A percentile compares a stretch with the other conserved stretches of the same genome.
These are phyloP conservation scores for Pangasius djambal DNA, from an alignment of 2,797 vertebrate species.

Conservation along the genomic window DNA sequence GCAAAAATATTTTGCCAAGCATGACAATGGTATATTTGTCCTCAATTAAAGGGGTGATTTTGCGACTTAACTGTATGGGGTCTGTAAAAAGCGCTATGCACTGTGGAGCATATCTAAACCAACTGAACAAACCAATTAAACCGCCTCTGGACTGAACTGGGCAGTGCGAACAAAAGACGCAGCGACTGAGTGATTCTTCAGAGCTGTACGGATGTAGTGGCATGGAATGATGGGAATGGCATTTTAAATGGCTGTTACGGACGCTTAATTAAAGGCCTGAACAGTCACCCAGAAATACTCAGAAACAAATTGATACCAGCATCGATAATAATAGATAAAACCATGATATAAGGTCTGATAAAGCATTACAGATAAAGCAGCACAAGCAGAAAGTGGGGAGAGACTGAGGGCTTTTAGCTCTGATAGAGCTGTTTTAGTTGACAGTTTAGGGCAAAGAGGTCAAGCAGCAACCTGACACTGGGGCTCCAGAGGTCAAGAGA, in stretches of 20 bases:
- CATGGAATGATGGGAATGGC: slow-evolving; percentile 18
- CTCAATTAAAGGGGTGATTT: slow-evolving; percentile 29
- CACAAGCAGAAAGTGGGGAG: background rate
- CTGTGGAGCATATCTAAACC: slow-evolving; percentile 71
- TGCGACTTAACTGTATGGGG: slow-evolving; percentile 52
- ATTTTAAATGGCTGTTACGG: background rate
- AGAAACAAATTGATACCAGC: background rate
- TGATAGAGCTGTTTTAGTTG: slow-evolving; percentile 35
- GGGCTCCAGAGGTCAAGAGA: slow-evolving; percentile 35
- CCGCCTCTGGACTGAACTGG: slow-evolving; percentile 6
- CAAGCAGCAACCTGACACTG: slow-evolving; percentile 42
- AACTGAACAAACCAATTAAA: slow-evolving; percentile 53
- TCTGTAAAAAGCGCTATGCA: slow-evolving; percentile 71
- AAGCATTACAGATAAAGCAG: background rate
- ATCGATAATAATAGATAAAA: background rate
- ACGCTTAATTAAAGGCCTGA: background rate
- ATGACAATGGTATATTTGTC: background rate
- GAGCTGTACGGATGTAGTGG: slow-evolving; percentile 25
- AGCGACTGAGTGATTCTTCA: background rate
- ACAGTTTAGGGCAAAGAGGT: slow-evolving; percentile 40
- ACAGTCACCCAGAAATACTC: background rate
- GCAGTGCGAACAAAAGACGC: slow-evolving; percentile 19
- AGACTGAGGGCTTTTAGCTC: background rate
- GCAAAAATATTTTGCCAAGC: slow-evolving; percentile 14
- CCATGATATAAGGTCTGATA: background rate